phyloP scores from a whole-genome alignment of 2,888 invertebrate genomes.

The Euplagia quadripunctaria region DNA sequence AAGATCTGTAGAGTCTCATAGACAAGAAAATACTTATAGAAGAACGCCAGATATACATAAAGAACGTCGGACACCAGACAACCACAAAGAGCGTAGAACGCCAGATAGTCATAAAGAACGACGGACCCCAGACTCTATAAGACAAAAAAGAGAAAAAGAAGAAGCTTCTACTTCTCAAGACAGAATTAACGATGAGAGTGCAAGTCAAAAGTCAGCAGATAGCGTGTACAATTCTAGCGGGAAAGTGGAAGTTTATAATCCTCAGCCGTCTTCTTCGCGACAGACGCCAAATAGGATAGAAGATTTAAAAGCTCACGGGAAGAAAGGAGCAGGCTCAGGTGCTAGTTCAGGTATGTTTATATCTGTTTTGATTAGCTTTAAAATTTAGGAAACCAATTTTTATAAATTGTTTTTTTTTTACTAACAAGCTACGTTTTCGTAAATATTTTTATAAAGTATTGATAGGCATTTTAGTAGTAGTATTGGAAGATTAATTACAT shows the following conservation, averaged over 20 bases:
- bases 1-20: conserved; percentile 75
- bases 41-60: conserved; percentile 75
- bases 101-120: conserved; percentile 69
- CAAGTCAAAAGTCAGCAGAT: conserved; percentile 84
- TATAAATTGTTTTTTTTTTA: too few species aligned
- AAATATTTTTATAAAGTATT: background rate
- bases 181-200: conserved; percentile 74
- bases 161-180: conserved; percentile 69
- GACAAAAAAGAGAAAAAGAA: conserved; percentile 76
- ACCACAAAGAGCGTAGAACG: conserved; percentile 60
- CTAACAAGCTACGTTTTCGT: too few species aligned
- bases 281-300: conserved; percentile 82
- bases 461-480: too few species aligned
- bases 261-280: conserved; percentile 84
- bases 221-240: conserved; percentile 88
- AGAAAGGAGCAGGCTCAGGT: conserved; percentile 86
- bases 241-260: conserved; percentile 74
- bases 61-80: conserved; percentile 67
- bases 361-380: background rate
- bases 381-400: background rate
- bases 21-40: conserved; percentile 72
- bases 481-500: too few species aligned
- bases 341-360: conserved; percentile 86
- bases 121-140: conserved; percentile 75
- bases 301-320: conserved; percentile 81